Evolutionary conservation across 1,140 invertebrate genomes (phyloP), one percentile per base, ranked within the genome.

Genomic region (Coptotermes formosanus): DNA sequence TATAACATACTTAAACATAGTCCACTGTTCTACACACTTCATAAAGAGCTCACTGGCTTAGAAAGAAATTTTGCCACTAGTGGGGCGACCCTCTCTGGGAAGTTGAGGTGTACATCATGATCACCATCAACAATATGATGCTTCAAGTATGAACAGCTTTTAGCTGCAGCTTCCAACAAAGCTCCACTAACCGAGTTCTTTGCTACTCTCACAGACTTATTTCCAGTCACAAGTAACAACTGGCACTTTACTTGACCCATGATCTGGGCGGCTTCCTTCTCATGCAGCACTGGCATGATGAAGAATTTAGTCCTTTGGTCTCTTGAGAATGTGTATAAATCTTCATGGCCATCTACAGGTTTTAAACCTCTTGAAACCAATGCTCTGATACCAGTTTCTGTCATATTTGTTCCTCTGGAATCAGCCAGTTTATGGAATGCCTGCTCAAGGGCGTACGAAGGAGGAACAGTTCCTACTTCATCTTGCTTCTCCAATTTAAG

Each of bases 51-150:
- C 30, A 16, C 11, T 59, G 83, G 83, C 25, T 30, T 19, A 30
- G 3, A 84, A 52, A 92, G 88, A 91, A 93, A 93, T 87, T 89
- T 86, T 59, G 86, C 89, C 85, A 94, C 88, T 86, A 90, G 84
- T 16, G 89, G 88, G 8, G 91, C 92, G 82, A 94, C 89, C 85
- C 86, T 90, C 89, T 93, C 91, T 14, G 94, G 93, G 88, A 93
- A 88, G 88, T 93, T 93, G 87, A 94, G 90, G 89, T 95, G 94
- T 19, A 94, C 90, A 90, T 95, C 93, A 90, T 95, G 94, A 90
- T 92, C 92, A 25, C 94, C 94, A 38, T 91, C 89, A 48, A 95
- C 90, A 86, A 90, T 87, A 19, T 89, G 86, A 85, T 90, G 88
- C 48, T 89, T 88, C 86, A 91, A 90, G 30, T 88, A 85, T 6